A percentile compares a stretch with the other conserved stretches of the same genome.
phyloP scores from a whole-genome alignment of 1,140 invertebrate species.

The Amyelois transitella region DNA sequence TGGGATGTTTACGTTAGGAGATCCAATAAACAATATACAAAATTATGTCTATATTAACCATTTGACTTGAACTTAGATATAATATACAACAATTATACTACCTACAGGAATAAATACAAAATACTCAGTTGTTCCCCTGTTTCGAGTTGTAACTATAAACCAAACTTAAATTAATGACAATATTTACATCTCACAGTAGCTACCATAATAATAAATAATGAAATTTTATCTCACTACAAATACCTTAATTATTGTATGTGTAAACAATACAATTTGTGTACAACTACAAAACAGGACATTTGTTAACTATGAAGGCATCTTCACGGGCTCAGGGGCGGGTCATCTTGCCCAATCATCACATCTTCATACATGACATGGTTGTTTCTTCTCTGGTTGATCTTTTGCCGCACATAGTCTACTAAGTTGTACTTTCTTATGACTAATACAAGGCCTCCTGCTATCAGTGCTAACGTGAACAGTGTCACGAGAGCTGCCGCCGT shows the following conservation, averaged over 20 bases:
- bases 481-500: slow-evolving; percentile 44
- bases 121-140: neutral
- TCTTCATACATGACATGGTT: slow-evolving; percentile 70
- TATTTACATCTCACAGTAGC: neutral
- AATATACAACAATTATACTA: neutral
- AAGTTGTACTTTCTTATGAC: slow-evolving; percentile 67
- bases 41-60: too few species aligned
- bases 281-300: neutral
- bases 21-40: too few species aligned
- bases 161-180: neutral
- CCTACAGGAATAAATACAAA: neutral
- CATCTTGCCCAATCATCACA: slow-evolving; percentile 73
- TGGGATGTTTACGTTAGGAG: too few species aligned
- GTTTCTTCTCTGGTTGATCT: slow-evolving; percentile 53
- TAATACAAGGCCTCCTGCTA: slow-evolving; percentile 54
- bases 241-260: neutral
- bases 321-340: slow-evolving; percentile 65
- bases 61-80: neutral
- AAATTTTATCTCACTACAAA: neutral
- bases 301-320: slow-evolving; percentile 3
- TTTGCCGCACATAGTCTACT: slow-evolving; percentile 61
- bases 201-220: neutral
- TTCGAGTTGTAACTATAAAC: neutral
- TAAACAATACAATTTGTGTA: neutral
- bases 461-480: slow-evolving; percentile 60